Evolutionary conservation across 2,797 vertebrate genomes (phyloP).

Genomic region (Sciaenops ocellatus): DNA sequence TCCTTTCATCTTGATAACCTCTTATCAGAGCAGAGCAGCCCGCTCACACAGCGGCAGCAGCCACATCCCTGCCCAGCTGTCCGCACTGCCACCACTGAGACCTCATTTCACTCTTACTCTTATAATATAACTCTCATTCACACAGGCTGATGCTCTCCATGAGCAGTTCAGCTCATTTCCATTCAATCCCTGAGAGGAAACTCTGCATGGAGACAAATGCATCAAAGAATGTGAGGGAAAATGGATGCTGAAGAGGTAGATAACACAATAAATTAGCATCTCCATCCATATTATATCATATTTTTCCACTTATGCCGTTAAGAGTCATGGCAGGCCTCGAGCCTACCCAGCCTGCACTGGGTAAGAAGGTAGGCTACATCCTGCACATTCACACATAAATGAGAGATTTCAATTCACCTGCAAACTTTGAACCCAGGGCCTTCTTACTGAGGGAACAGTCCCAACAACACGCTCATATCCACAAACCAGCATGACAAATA

Average conservation of each 20-base stretch:
- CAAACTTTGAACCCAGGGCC: neutral
- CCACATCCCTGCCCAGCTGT: constrained; percentile 81
- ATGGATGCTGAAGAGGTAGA: neutral
- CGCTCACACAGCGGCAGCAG: constrained; percentile 59
- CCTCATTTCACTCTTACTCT: constrained; percentile 33
- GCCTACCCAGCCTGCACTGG: constrained; percentile 20
- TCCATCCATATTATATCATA: neutral
- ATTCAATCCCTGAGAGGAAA: neutral
- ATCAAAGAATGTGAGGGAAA: neutral
- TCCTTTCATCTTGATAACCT: constrained; percentile 84
- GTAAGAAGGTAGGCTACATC: neutral
- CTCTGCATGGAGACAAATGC: neutral
- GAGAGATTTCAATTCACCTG: neutral
- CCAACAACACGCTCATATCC: neutral
- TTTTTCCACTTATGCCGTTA: neutral
- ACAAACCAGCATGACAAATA: neutral
- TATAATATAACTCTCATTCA: constrained; percentile 31
- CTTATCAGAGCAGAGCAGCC: constrained; percentile 86
- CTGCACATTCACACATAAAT: neutral
- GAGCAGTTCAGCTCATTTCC: constrained; percentile 1
- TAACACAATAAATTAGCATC: neutral
- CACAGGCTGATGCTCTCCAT: neutral
- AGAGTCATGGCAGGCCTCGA: neutral
- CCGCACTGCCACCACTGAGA: constrained; percentile 40
- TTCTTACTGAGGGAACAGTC: neutral